These are phyloP conservation scores for Rhabdornis inornatus DNA, from an alignment of 2,113 vertebrate species.

Conservation along the genomic window DNA sequence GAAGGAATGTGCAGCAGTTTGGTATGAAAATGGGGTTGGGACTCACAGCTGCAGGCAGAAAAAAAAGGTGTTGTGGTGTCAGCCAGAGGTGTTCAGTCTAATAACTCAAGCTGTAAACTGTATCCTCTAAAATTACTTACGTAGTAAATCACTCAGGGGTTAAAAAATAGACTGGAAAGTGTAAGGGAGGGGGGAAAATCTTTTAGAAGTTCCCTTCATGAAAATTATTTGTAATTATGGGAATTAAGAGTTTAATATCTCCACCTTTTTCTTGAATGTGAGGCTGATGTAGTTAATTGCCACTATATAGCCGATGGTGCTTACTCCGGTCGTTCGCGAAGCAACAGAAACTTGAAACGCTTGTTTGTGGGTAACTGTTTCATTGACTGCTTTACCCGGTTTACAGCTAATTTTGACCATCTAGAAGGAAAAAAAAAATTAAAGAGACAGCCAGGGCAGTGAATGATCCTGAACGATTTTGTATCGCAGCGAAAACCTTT, in stretches of 20 bases:
- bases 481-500: not conserved
- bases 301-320: not conserved
- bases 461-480: not conserved
- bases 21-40: slow-evolving; percentile 74
- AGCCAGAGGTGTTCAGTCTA: slow-evolving; percentile 79
- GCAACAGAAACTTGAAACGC: not conserved
- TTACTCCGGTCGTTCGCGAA: not conserved
- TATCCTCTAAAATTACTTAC: slow-evolving; percentile 78
- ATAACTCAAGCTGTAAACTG: slow-evolving; percentile 82
- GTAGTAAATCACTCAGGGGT: slow-evolving; percentile 75
- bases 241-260: slow-evolving; percentile 55
- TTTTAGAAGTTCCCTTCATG: slow-evolving; percentile 39
- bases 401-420: not conserved
- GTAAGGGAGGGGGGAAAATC: not conserved
- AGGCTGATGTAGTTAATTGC: slow-evolving; percentile 37
- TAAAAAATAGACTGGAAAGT: slow-evolving; percentile 65
- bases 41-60: slow-evolving; percentile 77
- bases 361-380: not conserved
- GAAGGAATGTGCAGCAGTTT: slow-evolving; percentile 72
- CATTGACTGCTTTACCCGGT: not conserved
- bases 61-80: slow-evolving; percentile 76
- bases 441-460: not conserved
- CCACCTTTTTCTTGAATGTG: slow-evolving; percentile 17
- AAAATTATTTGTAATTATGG: slow-evolving; percentile 53
- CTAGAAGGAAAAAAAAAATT: not conserved